Conservation (phyloP, 2,888 invertebrate genomes). For the Drosophila mimica region DNA sequence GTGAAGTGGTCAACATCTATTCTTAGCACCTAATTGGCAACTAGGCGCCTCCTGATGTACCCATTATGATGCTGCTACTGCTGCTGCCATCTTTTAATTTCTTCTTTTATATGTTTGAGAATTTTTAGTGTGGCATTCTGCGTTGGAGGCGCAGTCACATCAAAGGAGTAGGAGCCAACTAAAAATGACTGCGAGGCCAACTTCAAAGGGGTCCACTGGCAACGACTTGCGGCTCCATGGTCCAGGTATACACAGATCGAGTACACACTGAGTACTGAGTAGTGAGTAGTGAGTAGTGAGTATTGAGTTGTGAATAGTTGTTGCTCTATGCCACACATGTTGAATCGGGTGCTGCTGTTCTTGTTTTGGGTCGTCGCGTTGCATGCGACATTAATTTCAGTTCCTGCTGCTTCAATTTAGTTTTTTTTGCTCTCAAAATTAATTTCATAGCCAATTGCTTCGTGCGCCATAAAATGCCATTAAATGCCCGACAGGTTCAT, state of each 20-base stretch:
- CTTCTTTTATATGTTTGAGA: slow-evolving; percentile 9
- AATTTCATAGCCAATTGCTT: slow-evolving; percentile 77
- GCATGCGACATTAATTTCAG: slow-evolving; percentile 81
- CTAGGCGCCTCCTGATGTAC: slow-evolving; percentile 68
- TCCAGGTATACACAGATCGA: slow-evolving; percentile 34
- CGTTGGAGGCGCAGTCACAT: slow-evolving; percentile 44
- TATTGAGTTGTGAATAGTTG: slow-evolving; percentile 16
- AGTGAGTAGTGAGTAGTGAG: slow-evolving; percentile 15
- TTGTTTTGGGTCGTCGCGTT: slow-evolving; percentile 53
- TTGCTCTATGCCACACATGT: slow-evolving; percentile 54
- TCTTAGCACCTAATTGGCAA: slow-evolving; percentile 66
- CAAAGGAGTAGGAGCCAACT: slow-evolving; percentile 42
- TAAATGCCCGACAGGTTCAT: slow-evolving; percentile 52
- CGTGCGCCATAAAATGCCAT: slow-evolving; percentile 70
- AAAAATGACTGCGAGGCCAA: slow-evolving; percentile 36
- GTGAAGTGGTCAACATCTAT: slow-evolving; percentile 74
- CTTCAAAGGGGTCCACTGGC: slow-evolving; percentile 54
- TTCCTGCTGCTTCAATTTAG: slow-evolving; percentile 26
- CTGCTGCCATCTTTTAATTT: slow-evolving; percentile 39
- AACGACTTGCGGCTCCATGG: slow-evolving; percentile 26
- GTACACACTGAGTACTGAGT: slow-evolving; percentile 3
- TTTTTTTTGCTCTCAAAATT: slow-evolving; percentile 65
- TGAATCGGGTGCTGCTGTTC: slow-evolving; percentile 18
- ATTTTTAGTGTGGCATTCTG: slow-evolving; percentile 15
- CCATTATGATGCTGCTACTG: slow-evolving; percentile 54